phyloP scores from a whole-genome alignment of 2,888 invertebrate species.

The Nebria brevicollis region DNA sequence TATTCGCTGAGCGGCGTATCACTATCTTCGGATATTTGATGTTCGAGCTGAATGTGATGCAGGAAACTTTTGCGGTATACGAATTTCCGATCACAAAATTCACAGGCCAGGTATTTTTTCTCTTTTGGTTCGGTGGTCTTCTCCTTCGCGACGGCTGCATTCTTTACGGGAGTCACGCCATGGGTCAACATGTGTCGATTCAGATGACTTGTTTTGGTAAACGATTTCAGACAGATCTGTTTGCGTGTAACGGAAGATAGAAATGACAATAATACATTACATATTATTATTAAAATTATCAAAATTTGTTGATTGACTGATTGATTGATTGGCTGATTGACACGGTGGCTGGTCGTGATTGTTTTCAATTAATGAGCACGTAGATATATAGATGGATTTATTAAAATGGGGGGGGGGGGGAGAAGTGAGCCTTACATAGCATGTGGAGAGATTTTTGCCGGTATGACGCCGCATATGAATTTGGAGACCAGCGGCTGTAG shows the following conservation, averaged over 20 bases:
- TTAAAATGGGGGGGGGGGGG: background rate
- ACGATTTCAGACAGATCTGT: slow-evolving; percentile 59
- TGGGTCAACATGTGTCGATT: slow-evolving; percentile 57
- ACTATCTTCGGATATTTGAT: slow-evolving; percentile 59
- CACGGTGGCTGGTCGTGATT: background rate
- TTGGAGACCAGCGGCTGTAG: slow-evolving; percentile 56
- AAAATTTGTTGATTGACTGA: too few relatives aligned
- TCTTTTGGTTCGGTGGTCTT: slow-evolving; percentile 48
- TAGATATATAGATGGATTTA: background rate
- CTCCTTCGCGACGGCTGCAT: slow-evolving; percentile 16
- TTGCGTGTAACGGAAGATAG: too few relatives aligned
- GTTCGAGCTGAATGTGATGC: slow-evolving; percentile 62
- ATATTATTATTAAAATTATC: too few relatives aligned
- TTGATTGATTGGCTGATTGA: background rate
- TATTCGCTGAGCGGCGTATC: slow-evolving; percentile 49
- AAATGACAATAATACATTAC: too few relatives aligned
- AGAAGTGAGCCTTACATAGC: slow-evolving; percentile 53
- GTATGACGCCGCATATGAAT: slow-evolving; percentile 75
- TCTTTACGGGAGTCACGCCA: slow-evolving; percentile 52
- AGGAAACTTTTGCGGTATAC: slow-evolving; percentile 62
- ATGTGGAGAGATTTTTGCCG: slow-evolving; percentile 60
- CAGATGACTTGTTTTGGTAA: slow-evolving; percentile 58
- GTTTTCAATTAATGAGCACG: slow-evolving; percentile 11
- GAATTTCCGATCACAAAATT: slow-evolving; percentile 63
- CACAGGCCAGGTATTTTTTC: slow-evolving; percentile 58